Evolutionary conservation across 2,113 vertebrate genomes (phyloP).

Genomic region (Dasyprocta punctata): DNA sequence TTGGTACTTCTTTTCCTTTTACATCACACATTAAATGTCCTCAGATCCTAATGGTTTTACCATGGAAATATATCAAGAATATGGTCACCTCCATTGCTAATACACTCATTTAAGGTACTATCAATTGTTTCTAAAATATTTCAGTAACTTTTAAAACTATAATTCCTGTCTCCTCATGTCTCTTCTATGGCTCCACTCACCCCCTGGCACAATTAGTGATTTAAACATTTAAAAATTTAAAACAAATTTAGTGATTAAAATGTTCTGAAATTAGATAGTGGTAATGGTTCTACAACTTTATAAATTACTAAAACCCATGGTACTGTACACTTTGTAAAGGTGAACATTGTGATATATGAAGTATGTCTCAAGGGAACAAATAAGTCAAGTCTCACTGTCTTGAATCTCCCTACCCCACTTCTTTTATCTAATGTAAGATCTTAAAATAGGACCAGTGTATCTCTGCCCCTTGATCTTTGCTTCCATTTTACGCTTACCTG

Average conservation of each 20-base stretch:
- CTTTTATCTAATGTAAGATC: neutral
- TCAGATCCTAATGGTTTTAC: neutral
- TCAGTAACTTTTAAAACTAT: neutral
- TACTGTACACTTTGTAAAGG: neutral
- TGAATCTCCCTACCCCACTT: neutral
- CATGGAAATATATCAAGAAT: neutral
- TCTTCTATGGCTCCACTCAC: neutral
- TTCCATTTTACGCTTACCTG: neutral
- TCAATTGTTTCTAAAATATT: neutral
- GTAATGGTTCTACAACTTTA: neutral
- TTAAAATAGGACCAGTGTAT: constrained; percentile 20
- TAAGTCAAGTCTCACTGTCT: neutral
- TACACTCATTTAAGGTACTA: neutral
- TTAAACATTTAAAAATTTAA: neutral
- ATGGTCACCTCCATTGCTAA: neutral
- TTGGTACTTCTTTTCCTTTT: neutral
- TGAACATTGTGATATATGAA: neutral
- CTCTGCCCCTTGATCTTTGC: neutral
- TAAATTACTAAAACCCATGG: neutral
- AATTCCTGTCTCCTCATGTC: neutral
- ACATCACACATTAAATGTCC: neutral
- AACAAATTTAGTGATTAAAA: neutral
- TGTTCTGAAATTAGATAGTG: neutral
- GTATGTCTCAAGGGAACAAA: neutral
- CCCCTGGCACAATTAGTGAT: neutral